A percentile compares a stretch with the other conserved stretches of the same genome.
Conservation (phyloP, 2,797 vertebrate species). For the Oreochromis grahami region DNA sequence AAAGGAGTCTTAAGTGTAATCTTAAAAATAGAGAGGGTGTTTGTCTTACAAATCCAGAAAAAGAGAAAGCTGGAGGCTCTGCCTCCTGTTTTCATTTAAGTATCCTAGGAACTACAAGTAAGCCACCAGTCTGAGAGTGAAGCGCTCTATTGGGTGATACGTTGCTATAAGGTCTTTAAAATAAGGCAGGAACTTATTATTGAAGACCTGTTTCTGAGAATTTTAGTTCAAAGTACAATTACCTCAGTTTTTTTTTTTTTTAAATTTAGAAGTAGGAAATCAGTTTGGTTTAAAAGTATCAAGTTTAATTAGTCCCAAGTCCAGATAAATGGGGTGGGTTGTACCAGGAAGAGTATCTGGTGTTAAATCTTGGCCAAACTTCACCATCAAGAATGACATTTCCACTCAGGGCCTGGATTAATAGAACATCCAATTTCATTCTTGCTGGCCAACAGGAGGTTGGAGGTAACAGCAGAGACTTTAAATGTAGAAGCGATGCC, state of each 20-base stretch:
- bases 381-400: background rate
- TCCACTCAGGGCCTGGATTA: background rate
- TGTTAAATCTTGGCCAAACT: background rate
- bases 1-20: background rate
- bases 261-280: background rate
- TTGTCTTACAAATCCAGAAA: background rate
- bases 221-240: background rate
- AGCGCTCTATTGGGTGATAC: background rate
- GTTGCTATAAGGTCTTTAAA: background rate
- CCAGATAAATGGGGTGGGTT: fast-evolving
- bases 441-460: background rate
- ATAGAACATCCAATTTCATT: background rate
- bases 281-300: background rate
- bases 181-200: background rate
- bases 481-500: background rate
- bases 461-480: background rate
- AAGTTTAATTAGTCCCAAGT: background rate
- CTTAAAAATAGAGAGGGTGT: background rate
- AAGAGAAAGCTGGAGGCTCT: background rate
- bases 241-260: background rate
- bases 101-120: background rate
- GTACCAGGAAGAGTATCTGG: background rate
- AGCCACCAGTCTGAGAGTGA: background rate
- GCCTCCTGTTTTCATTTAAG: background rate
- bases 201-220: background rate